phyloP scores from a whole-genome alignment of 2,113 vertebrate species.

The Bubo blakistoni region DNA sequence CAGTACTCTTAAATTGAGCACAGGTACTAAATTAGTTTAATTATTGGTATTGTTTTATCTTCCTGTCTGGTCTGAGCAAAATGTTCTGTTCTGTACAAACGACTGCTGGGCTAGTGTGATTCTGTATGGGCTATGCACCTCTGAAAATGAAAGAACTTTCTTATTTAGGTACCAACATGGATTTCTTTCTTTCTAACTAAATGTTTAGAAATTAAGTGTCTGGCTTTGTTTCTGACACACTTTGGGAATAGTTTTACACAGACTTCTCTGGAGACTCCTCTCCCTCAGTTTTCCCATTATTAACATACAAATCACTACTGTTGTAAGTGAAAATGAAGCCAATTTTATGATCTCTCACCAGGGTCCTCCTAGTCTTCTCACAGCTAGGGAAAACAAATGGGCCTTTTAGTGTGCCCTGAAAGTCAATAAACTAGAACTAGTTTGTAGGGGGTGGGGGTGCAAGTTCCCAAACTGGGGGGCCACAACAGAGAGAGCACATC shows the following conservation, averaged over 20 bases:
- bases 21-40: background rate
- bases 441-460: background rate
- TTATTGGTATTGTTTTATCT: background rate
- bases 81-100: background rate
- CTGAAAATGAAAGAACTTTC: background rate
- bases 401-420: background rate
- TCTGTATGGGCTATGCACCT: background rate
- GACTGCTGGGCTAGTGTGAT: background rate
- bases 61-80: background rate
- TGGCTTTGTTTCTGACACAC: background rate
- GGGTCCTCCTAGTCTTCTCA: background rate
- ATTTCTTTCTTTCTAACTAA: background rate
- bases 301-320: constrained; percentile 11
- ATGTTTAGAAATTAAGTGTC: background rate
- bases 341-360: constrained; percentile 8
- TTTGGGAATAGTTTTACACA: background rate
- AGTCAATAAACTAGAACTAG: background rate
- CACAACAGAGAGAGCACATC: background rate
- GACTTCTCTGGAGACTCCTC: background rate
- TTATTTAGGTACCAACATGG: background rate
- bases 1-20: background rate
- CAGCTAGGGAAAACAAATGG: constrained; percentile 24
- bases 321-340: background rate
- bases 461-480: background rate
- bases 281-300: background rate